These are phyloP conservation scores for Pituophis catenifer DNA, from an alignment of 2,113 vertebrate species.

Conservation along the genomic window DNA sequence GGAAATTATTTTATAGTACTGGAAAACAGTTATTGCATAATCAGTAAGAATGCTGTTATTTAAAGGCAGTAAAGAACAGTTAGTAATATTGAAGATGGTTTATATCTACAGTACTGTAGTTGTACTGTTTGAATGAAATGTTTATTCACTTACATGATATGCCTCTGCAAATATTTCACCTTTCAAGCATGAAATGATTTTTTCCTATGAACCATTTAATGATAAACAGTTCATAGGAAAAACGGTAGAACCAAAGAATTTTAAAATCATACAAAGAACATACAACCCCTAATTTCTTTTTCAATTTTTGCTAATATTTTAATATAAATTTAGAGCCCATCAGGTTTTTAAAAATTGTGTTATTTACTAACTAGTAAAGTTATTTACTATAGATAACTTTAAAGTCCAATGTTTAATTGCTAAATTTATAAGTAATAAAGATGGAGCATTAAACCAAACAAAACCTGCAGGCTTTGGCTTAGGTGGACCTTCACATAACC, in stretches of 20 bases:
- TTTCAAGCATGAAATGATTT: neutral
- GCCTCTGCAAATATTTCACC: conserved; percentile 12
- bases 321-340: neutral
- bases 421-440: neutral
- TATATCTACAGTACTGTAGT: conserved; percentile 1
- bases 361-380: neutral
- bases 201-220: no score
- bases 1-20: conserved; percentile 7
- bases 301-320: neutral
- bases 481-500: neutral
- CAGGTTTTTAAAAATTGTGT: neutral
- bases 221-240: conserved; percentile 6
- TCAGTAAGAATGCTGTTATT: conserved; percentile 9
- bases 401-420: neutral
- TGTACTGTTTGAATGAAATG: conserved; percentile 10
- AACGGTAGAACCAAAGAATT: neutral
- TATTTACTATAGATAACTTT: neutral
- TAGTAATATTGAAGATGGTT: conserved; percentile 21
- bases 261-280: neutral
- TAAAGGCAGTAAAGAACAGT: neutral
- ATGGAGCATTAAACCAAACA: neutral
- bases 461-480: neutral
- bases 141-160: neutral
- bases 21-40: conserved; percentile 8
- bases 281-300: neutral